Evolutionary conservation across 2,888 invertebrate species (phyloP).

Genomic region (Frankliniella intonsa): DNA sequence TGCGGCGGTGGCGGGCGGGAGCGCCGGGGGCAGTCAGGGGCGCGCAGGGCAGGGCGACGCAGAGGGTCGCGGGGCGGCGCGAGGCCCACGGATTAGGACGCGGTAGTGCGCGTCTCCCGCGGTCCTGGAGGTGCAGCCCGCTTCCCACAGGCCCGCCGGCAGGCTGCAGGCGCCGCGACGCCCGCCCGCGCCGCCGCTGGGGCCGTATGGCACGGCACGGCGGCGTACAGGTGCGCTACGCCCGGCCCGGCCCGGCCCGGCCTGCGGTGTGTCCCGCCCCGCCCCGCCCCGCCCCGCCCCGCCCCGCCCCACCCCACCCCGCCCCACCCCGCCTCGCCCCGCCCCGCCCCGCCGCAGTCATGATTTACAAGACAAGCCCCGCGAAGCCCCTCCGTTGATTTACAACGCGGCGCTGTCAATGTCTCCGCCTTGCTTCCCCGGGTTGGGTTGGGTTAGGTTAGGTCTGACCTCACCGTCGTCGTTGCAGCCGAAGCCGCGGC

Average conservation of each 20-base stretch:
- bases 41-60: background rate
- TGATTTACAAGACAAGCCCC: background rate
- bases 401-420: no score
- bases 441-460: background rate
- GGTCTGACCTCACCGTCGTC: background rate
- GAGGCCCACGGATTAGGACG: no score
- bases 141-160: no score
- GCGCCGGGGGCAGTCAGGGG: background rate
- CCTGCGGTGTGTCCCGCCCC: background rate
- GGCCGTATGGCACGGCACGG: background rate
- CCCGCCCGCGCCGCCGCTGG: no score
- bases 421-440: background rate
- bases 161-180: no score
- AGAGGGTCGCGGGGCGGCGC: background rate
- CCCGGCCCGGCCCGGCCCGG: background rate
- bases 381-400: background rate
- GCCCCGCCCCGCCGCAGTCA: background rate
- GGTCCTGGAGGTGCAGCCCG: no score
- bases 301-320: background rate
- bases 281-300: background rate
- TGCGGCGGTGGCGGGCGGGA: background rate
- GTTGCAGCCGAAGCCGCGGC: background rate
- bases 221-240: background rate
- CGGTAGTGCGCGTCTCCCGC: no score
- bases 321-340: background rate